Evolutionary conservation across 2,113 vertebrate species (phyloP).

Genomic region (Scytalopus superciliaris): DNA sequence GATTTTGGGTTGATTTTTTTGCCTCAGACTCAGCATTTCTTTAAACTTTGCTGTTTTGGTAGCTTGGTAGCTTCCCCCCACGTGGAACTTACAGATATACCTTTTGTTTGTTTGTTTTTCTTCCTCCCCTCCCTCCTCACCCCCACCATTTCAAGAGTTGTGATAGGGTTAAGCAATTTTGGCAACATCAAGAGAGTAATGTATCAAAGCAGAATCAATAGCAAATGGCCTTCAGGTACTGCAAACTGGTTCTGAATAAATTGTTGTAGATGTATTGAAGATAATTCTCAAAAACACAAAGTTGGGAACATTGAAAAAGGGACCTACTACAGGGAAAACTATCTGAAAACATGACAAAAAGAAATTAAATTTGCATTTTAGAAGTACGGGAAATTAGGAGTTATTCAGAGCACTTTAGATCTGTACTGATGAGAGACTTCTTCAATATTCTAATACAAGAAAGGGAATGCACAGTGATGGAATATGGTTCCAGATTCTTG

Average conservation of each 20-base stretch:
- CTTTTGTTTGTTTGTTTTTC: accelerated
- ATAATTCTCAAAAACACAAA: neutral
- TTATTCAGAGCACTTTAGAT: neutral
- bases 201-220: neutral
- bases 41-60: neutral
- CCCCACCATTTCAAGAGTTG: neutral
- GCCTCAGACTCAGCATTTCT: neutral
- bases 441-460: neutral
- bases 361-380: neutral
- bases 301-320: neutral
- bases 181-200: neutral
- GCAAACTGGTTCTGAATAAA: neutral
- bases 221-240: neutral
- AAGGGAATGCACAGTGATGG: neutral
- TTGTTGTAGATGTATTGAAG: neutral
- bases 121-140: accelerated
- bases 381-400: neutral
- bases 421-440: neutral
- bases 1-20: neutral
- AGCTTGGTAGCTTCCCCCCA: neutral
- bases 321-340: neutral
- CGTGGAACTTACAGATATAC: neutral
- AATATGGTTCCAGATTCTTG: accelerated
- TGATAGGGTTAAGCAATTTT: neutral
- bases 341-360: neutral